Conservation (phyloP, 2,888 invertebrate genomes). For the Caradrina clavipalpis region DNA sequence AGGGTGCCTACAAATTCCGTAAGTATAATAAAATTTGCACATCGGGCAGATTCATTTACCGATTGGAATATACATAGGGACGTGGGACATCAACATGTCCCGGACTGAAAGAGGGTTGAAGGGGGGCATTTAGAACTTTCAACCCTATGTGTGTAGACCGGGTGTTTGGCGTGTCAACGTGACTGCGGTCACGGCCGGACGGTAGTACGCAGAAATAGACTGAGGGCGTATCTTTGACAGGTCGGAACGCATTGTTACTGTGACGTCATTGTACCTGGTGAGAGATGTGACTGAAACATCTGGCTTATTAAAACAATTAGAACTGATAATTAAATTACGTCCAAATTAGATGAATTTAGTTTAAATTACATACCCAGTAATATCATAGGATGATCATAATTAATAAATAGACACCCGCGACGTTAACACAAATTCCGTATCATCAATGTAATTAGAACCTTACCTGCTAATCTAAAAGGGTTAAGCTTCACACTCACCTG, state of each 20-base stretch:
- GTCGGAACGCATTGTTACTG: constrained; percentile 54
- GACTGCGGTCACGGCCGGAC: constrained; percentile 60
- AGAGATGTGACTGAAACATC: constrained; percentile 39
- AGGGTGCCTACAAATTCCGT: constrained; percentile 14
- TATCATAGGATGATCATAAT: too few relatives aligned
- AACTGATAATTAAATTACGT: neutral
- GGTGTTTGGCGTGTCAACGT: constrained; percentile 55
- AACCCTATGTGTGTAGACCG: constrained; percentile 43
- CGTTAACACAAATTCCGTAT: neutral
- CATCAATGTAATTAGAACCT: neutral
- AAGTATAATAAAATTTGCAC: constrained; percentile 45
- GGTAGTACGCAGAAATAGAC: constrained; percentile 59
- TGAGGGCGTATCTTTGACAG: constrained; percentile 61
- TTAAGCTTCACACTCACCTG: constrained; percentile 4
- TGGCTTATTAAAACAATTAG: constrained; percentile 23
- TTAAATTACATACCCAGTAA: neutral
- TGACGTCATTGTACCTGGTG: constrained; percentile 41
- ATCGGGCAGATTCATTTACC: constrained; percentile 34
- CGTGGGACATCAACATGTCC: constrained; percentile 17
- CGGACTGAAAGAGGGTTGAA: neutral
- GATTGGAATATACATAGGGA: constrained; percentile 11
- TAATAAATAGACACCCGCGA: neutral
- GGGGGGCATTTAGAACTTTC: constrained; percentile 40
- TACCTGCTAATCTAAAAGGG: constrained; percentile 6
- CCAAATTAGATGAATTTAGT: too few relatives aligned